Evolutionary conservation across 1,140 invertebrate species (phyloP), one percentile per base, ranked within the genome.

Genomic region (Drosophila littoralis): DNA sequence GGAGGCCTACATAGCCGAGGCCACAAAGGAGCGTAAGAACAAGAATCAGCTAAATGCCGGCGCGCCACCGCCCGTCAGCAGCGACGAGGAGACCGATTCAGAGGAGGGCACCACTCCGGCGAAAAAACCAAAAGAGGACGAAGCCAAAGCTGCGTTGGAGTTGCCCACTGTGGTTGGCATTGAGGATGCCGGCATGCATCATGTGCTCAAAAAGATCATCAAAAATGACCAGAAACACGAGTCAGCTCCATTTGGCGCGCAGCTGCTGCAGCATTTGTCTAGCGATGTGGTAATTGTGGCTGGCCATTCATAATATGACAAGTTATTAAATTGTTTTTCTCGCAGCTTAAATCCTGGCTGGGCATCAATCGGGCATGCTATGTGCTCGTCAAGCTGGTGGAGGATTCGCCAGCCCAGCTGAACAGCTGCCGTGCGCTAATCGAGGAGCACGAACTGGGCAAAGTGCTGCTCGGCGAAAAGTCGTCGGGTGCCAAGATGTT

Each of bases 171-270:
- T 83, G 1, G 36, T 46, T 7, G 94, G 95, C 7, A 93, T 98
- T n/a, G 97, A 98, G 93, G 95, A 97, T 92, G 92, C 96, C 0
- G 97, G 96, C 10, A 93, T 97, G 64, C 96, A 97, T 91, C 94
- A 96, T 93, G 94, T 95, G 38, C 88, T 98, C 3, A 98, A 98
- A 78, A 97, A 97, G 92, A 92, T 98, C 12, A 94, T 97, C 13
- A 93, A 94, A 57, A 92, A 95, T 58, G 96, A 97, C 77, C 93
- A 93, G 57, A 82, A 92, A 1, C 90, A 93, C 7, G 72, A 91
- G 52, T 75, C 90, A 63, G 75, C 91, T 54, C 93, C 93, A 10
- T 94, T 95, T 79, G 92, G 93, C 6, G 68, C 88, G 40, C 63
- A 91, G 12, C 74, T 95, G 13, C 59, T 94, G 10, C 43, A 92